Evolutionary conservation across 1,140 invertebrate genomes (phyloP), one percentile per base, ranked within the genome.

Genomic region (Aphelenchoides besseyi): DNA sequence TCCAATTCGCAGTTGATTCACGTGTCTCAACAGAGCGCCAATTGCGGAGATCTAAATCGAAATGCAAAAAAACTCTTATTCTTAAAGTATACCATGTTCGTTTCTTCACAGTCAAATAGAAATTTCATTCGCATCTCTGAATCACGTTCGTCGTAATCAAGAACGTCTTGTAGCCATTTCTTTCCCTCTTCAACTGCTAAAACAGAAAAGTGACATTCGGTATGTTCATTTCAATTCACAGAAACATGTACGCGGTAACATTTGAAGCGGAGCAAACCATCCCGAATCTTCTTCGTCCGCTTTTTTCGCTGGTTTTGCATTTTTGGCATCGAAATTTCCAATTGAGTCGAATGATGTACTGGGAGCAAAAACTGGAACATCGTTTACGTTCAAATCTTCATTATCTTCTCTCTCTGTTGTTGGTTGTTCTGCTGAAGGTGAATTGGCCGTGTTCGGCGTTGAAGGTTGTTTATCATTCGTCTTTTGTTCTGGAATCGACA

Each of bases 1-100:
- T 30, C 64, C 76, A 36, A 76, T 62, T 41, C 73, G 57, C 70
- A 71, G 75, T 23, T 78, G 74, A 52, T 80, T 71, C 16, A 79
- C 28, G 52, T 68, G 72, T 9, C 76, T 54, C 16, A 79, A 67
- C 16, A 79, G 63, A 28, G 77, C 77, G n/a, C 77, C 77, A 18
- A 79, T 52, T n/a, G 77, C 62, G 18, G 74, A 59, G 32, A 79
- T 78, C 75, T 77, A 68, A 54, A 53, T 16, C 2, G 2, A 35
- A 0, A 32, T n/a, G 30, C 30, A 66, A 37, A 3, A 64, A 64
- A 64, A 28, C n/a, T n/a, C n/a, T n/a, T n/a, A n/a, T n/a, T n/a
- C n/a, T n/a, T n/a, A n/a, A 23, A 8, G 5, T n/a, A 63, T 37
- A 66, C 63, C 29, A 67, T 66, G 33, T 70, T 70, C 16, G 37